Conservation (phyloP, 2,888 invertebrate species). For the Pristionchus exspectatus region DNA sequence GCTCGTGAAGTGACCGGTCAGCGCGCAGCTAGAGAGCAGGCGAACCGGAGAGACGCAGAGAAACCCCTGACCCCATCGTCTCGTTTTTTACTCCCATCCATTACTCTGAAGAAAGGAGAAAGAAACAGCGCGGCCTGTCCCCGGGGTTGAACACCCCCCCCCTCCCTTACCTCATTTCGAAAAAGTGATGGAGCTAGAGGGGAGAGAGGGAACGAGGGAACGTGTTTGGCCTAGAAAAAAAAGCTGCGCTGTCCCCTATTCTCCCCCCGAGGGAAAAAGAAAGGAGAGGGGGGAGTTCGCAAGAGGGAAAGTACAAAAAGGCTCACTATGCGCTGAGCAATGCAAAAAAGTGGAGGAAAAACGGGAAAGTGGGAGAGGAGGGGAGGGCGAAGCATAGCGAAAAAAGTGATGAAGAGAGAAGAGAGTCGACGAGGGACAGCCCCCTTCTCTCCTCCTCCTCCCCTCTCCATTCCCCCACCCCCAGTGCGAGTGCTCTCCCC, state of each 20-base stretch:
- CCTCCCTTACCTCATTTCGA: constrained; percentile 7
- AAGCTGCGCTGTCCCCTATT: not conserved
- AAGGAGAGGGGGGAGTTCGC: not conserved
- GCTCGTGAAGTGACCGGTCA: not conserved
- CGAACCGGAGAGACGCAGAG: not conserved
- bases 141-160: not conserved
- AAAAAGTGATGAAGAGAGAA: constrained; percentile 17
- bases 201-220: not conserved
- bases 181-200: not conserved
- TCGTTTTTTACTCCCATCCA: not conserved
- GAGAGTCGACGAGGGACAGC: constrained; percentile 37
- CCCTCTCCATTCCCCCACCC: not conserved
- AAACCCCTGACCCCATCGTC: constrained; percentile 13
- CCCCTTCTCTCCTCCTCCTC: constrained; percentile 12
- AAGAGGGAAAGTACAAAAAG: not conserved
- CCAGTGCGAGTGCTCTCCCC: not conserved
- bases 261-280: not conserved
- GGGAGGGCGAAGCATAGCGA: constrained; percentile 21
- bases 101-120: not conserved
- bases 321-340: not conserved
- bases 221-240: constrained; percentile 51
- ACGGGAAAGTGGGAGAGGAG: not conserved
- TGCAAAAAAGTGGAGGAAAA: constrained; percentile 14
- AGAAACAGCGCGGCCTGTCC: not conserved
- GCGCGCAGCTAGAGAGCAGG: not conserved